phyloP scores from a whole-genome alignment of 64 coral and sea anemone genomes.

The Montipora sp. region DNA sequence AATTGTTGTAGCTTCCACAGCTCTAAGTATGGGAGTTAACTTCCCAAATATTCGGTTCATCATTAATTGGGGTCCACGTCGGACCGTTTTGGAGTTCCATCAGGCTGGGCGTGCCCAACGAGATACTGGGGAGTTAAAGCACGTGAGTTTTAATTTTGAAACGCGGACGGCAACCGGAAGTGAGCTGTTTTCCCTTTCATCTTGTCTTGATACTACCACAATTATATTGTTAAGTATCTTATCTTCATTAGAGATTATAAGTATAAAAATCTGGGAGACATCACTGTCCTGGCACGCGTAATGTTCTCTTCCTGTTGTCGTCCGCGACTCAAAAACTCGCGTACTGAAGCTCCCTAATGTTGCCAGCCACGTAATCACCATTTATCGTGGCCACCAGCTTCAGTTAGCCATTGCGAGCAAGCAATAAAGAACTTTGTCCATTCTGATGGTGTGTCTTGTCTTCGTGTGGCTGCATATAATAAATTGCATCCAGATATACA shows the following conservation, averaged over 20 bases:
- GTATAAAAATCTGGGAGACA: too few species aligned
- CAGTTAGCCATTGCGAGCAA: conserved; percentile 8
- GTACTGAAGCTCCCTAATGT: neutral
- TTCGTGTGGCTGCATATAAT: conserved; percentile 42
- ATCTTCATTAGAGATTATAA: too few species aligned
- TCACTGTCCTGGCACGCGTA: too few species aligned
- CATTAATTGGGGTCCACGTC: conserved; percentile 32
- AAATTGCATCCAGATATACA: conserved; percentile 17
- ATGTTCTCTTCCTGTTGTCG: too few species aligned
- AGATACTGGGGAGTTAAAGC: neutral
- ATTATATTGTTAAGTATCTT: too few species aligned
- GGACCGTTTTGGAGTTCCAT: conserved; percentile 46
- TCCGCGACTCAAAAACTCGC: too few species aligned
- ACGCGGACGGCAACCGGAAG: too few species aligned
- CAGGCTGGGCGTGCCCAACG: conserved; percentile 49
- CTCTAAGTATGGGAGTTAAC: conserved; percentile 66
- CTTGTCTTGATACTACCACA: too few species aligned
- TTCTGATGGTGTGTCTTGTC: neutral
- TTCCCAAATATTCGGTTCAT: conserved; percentile 54
- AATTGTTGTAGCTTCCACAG: conserved; percentile 36
- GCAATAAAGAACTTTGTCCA: conserved; percentile 4
- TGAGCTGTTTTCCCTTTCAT: too few species aligned
- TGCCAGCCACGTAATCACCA: neutral
- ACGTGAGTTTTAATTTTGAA: too few species aligned
- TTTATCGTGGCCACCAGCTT: conserved; percentile 54